phyloP scores from a whole-genome alignment of 2,888 invertebrate genomes.

The Oxyteleia sp. region DNA sequence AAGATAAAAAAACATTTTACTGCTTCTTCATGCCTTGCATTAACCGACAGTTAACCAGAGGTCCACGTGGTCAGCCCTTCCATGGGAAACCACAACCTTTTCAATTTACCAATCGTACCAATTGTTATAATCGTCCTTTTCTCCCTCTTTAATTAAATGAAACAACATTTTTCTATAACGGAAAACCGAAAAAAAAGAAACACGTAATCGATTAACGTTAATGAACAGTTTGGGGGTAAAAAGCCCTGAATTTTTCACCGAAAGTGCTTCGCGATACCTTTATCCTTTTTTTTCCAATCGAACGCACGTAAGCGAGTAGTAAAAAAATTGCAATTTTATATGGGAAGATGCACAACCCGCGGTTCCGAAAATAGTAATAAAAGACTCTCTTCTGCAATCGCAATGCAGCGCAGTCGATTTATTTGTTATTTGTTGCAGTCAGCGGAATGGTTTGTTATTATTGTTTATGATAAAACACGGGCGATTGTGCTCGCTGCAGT shows the following conservation, averaged over 20 bases:
- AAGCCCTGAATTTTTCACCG: not conserved
- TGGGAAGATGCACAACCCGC: constrained; percentile 16
- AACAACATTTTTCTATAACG: too few species aligned
- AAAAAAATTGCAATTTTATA: constrained; percentile 43
- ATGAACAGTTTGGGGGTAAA: constrained; percentile 17
- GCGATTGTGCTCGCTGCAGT: constrained; percentile 28
- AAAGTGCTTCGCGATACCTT: constrained; percentile 15
- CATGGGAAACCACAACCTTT: too few species aligned
- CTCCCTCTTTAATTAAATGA: too few species aligned
- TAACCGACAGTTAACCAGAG: too few species aligned
- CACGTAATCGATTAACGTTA: constrained; percentile 8
- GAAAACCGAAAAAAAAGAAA: too few species aligned
- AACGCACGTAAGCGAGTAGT: constrained; percentile 26
- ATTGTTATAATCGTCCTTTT: too few species aligned
- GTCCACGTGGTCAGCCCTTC: too few species aligned
- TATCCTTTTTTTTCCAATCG: constrained; percentile 24
- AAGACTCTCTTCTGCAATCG: not conserved
- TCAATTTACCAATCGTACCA: too few species aligned
- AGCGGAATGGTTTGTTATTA: constrained; percentile 35
- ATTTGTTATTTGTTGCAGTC: constrained; percentile 23
- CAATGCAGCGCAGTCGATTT: constrained; percentile 34
- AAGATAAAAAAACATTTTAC: too few species aligned
- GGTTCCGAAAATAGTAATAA: constrained; percentile 33
- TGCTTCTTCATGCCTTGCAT: too few species aligned
- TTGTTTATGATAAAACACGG: constrained; percentile 25